phyloP scores from a whole-genome alignment of 2,113 vertebrate species.

The Cryptoleucopteryx plumbea region DNA sequence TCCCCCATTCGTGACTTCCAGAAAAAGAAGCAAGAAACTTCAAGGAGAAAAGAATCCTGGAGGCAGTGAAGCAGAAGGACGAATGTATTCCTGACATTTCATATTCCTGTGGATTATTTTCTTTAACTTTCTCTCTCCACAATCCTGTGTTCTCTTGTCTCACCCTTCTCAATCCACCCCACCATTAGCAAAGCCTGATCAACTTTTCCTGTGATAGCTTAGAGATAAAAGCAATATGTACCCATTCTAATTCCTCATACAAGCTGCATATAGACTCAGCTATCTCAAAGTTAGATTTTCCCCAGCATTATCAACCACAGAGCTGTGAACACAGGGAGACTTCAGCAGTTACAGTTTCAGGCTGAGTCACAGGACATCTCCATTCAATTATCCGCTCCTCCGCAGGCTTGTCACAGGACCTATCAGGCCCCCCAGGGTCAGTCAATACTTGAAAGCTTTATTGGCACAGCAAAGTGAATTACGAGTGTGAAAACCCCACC shows the following conservation, averaged over 20 bases:
- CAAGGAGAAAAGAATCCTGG: constrained; percentile 50
- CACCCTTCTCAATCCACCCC: neutral
- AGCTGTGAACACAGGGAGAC: neutral
- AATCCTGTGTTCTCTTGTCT: neutral
- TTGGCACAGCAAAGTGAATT: neutral
- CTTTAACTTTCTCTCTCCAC: neutral
- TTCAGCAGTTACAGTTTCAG: neutral
- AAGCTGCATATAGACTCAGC: neutral
- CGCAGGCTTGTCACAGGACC: neutral
- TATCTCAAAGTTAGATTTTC: neutral
- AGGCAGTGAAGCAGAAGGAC: constrained; percentile 32
- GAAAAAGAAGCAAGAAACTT: constrained; percentile 56
- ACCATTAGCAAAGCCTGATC: constrained; percentile 23
- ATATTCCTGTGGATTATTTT: neutral
- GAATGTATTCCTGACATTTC: constrained; percentile 9
- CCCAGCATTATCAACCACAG: neutral
- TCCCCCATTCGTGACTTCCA: constrained; percentile 19
- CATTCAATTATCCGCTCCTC: neutral
- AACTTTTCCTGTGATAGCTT: neutral
- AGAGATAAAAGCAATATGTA: neutral
- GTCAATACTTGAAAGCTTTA: neutral
- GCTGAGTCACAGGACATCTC: neutral
- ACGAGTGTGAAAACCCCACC: neutral
- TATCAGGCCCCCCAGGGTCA: neutral
- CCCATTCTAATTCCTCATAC: neutral